phyloP scores from a whole-genome alignment of 1,140 invertebrate species.

The Sinella curviseta region DNA sequence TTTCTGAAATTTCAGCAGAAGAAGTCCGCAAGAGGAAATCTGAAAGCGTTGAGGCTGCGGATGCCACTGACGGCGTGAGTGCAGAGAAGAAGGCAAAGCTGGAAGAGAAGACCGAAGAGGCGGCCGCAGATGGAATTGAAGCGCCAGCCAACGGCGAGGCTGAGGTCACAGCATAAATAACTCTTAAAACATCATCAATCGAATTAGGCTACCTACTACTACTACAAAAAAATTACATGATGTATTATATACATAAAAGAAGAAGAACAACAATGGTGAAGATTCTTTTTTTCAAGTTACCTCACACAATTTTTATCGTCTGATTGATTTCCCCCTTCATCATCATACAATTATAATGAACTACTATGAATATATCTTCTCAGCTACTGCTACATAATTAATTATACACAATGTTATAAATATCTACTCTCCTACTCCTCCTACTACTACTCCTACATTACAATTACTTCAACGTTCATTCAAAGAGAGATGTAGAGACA shows the following conservation, averaged over 20 bases:
- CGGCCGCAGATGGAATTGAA: background rate
- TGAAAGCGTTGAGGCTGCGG: conserved; percentile 9
- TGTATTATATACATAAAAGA: background rate
- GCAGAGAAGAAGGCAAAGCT: conserved; percentile 46
- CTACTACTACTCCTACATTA: too few relatives aligned
- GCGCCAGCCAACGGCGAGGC: conserved; percentile 37
- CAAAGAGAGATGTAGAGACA: background rate
- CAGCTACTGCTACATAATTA: background rate
- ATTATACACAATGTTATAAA: too few relatives aligned
- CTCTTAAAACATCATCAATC: conserved; percentile 1
- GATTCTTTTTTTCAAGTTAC: conserved; percentile 15
- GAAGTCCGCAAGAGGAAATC: conserved; percentile 33
- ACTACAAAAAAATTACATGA: background rate
- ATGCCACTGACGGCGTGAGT: conserved; percentile 29
- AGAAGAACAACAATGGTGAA: background rate
- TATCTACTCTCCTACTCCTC: too few relatives aligned
- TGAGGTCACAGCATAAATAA: conserved; percentile 40
- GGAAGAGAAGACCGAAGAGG: conserved; percentile 43
- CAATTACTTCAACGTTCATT: background rate
- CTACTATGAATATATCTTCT: background rate
- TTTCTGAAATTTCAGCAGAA: too few relatives aligned
- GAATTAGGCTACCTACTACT: conserved; percentile 15
- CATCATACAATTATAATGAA: background rate
- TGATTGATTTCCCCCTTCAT: conserved; percentile 13
- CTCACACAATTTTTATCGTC: conserved; percentile 14